phyloP scores from a whole-genome alignment of 2,797 vertebrate species.

The Macropodus opercularis region DNA sequence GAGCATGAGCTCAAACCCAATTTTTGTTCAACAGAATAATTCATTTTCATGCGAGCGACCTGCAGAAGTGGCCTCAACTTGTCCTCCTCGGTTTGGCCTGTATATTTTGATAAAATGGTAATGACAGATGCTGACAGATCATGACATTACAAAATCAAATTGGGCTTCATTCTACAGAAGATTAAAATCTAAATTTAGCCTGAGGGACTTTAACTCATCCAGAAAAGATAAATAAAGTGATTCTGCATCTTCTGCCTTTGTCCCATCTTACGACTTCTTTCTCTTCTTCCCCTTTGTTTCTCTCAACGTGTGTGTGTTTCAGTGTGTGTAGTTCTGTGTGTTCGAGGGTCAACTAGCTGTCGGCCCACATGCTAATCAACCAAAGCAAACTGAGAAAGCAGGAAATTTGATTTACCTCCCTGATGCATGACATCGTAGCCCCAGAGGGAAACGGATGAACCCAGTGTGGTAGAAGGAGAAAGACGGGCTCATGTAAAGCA shows the following conservation, averaged over 20 bases:
- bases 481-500: background rate
- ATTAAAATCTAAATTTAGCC: conserved; percentile 27
- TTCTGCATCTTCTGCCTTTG: background rate
- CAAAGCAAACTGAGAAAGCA: conserved; percentile 43
- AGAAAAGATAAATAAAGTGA: no score
- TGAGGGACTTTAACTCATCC: no score
- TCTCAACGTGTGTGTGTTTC: conserved; percentile 12
- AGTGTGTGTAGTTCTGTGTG: conserved; percentile 22
- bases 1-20: conserved; percentile 62
- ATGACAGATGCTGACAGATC: conserved; percentile 44
- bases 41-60: conserved; percentile 47
- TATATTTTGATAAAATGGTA: conserved; percentile 4
- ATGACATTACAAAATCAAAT: conserved; percentile 40
- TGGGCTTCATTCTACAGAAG: background rate
- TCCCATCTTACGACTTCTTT: background rate
- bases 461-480: conserved; percentile 14
- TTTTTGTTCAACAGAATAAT: conserved; percentile 64
- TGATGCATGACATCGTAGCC: conserved; percentile 33
- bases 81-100: conserved; percentile 36
- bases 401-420: conserved; percentile 57
- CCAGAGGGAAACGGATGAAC: conserved; percentile 13
- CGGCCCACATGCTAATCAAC: conserved; percentile 25
- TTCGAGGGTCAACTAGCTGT: conserved; percentile 29
- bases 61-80: conserved; percentile 36
- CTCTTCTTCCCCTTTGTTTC: background rate